A percentile compares a stretch with the other conserved stretches of the same genome.
Conservation (phyloP, 2,797 vertebrate species). For the Ctenosaura bakeri region DNA sequence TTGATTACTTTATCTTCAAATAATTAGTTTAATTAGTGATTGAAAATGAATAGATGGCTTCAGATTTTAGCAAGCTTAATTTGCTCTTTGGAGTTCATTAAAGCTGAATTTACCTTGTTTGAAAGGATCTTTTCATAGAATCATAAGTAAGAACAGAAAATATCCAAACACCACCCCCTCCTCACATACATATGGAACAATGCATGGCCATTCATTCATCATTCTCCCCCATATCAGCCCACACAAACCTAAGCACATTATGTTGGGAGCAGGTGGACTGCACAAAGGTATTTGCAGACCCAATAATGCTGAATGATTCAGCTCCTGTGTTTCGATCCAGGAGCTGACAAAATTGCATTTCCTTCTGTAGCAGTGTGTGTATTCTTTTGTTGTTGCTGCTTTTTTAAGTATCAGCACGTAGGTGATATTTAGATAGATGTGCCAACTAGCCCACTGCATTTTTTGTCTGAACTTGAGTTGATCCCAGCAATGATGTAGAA, state of each 20-base stretch:
- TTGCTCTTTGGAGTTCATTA: not conserved
- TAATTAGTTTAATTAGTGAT: not conserved
- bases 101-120: not conserved
- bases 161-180: not conserved
- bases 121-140: not conserved
- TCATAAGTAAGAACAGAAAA: not conserved
- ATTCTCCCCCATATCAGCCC: not conserved
- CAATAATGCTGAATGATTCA: conserved; percentile 24
- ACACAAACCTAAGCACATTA: not conserved
- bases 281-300: conserved; percentile 11
- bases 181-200: not conserved
- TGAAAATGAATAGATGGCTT: not conserved
- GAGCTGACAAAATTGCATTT: not conserved
- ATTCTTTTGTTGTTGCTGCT: not conserved
- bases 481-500: not conserved
- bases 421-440: not conserved
- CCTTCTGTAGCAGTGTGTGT: not conserved
- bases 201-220: not conserved
- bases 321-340: not conserved
- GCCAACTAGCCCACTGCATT: not conserved
- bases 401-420: not conserved
- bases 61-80: not conserved
- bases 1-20: conserved; percentile 2
- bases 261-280: not conserved
- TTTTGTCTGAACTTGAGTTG: not conserved